Conservation (phyloP, 2,888 invertebrate genomes). For the Suillia variegata region DNA sequence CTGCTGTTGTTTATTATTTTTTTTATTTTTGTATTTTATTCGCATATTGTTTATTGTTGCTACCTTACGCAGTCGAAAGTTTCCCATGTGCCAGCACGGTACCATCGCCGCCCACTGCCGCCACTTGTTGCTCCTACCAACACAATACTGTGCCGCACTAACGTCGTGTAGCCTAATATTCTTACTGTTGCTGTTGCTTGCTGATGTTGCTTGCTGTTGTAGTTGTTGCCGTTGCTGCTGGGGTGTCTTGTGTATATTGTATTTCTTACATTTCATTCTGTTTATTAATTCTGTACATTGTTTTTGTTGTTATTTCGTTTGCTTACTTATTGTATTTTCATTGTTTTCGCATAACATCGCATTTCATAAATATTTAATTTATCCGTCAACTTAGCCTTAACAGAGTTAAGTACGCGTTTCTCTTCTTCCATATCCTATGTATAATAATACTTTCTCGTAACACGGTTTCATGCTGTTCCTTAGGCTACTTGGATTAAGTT, state of each 20-base stretch:
- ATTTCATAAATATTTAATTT: constrained; percentile 7
- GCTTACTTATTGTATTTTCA: not conserved
- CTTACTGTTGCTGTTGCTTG: too few relatives aligned
- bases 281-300: constrained; percentile 1
- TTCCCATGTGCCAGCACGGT: not conserved
- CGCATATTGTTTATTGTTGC: not conserved
- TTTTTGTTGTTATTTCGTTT: not conserved
- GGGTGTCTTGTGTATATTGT: not conserved
- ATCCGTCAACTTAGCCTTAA: not conserved
- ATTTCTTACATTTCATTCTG: not conserved
- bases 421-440: not conserved
- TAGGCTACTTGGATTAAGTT: not conserved
- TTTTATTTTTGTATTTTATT: too few relatives aligned
- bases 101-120: not conserved
- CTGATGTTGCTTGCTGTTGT: too few relatives aligned
- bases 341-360: constrained; percentile 1
- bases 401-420: not conserved
- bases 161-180: too few relatives aligned
- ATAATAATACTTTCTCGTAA: not conserved
- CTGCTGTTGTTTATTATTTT: constrained; percentile 3
- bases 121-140: not conserved
- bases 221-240: not conserved
- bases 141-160: not conserved
- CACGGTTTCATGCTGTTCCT: not conserved
- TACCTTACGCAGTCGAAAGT: not conserved